Evolutionary conservation across 2,113 vertebrate species (phyloP).

Genomic region (Anoplopoma fimbria): DNA sequence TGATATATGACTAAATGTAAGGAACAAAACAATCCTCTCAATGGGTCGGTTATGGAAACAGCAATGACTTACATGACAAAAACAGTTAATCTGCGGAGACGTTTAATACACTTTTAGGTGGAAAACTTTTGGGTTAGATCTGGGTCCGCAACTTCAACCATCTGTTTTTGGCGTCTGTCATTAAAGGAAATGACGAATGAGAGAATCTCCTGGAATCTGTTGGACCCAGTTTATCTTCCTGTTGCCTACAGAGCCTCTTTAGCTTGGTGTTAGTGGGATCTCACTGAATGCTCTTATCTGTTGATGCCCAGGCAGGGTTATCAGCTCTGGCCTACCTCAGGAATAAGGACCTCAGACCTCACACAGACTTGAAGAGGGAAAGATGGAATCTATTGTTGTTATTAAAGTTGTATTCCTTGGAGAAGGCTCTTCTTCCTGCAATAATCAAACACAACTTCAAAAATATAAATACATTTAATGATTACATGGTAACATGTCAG

Average conservation of each 20-base stretch:
- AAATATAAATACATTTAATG: neutral
- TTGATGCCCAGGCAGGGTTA: slow-evolving; percentile 60
- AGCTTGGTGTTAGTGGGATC: slow-evolving; percentile 64
- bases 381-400: slow-evolving; percentile 14
- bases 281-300: slow-evolving; percentile 73
- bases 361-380: slow-evolving; percentile 54
- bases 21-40: neutral
- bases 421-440: neutral
- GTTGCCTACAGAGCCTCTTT: slow-evolving; percentile 61
- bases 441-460: slow-evolving; percentile 2
- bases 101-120: slow-evolving; percentile 6
- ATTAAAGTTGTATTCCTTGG: neutral
- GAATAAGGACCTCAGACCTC: slow-evolving; percentile 68
- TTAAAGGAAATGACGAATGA: slow-evolving; percentile 47
- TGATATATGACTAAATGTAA: neutral
- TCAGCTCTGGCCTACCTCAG: slow-evolving; percentile 71
- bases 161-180: slow-evolving; percentile 62
- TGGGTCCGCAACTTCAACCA: slow-evolving; percentile 34
- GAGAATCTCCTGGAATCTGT: slow-evolving; percentile 63
- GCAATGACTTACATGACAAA: neutral
- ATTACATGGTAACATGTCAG: slow-evolving; percentile 17
- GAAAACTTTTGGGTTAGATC: slow-evolving; percentile 12
- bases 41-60: neutral
- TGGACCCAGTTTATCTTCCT: slow-evolving; percentile 70
- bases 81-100: neutral